phyloP scores from a whole-genome alignment of 2,888 invertebrate species.

The Drosophila demipolita region DNA sequence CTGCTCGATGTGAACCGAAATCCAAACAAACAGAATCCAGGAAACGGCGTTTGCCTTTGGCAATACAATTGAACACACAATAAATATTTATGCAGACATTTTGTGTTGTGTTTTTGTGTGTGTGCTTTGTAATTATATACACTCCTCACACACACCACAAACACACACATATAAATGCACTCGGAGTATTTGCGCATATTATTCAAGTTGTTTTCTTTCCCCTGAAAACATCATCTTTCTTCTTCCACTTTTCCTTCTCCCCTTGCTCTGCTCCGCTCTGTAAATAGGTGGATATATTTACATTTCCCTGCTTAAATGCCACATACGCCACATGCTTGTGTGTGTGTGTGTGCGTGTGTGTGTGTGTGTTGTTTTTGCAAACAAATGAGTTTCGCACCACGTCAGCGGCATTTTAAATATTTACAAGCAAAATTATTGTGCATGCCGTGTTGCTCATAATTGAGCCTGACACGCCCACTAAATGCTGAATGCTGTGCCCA shows the following conservation, averaged over 20 bases:
- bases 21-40: constrained; percentile 22
- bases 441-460: constrained; percentile 41
- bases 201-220: constrained; percentile 66
- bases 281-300: constrained; percentile 65
- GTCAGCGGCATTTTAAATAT: constrained; percentile 62
- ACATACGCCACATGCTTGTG: not conserved
- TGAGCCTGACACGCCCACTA: constrained; percentile 50
- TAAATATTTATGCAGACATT: constrained; percentile 73
- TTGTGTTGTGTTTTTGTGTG: constrained; percentile 38
- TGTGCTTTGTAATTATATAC: constrained; percentile 66
- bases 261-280: not conserved
- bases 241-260: constrained; percentile 11
- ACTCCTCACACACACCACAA: constrained; percentile 20
- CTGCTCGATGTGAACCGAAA: constrained; percentile 17
- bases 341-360: constrained; percentile 11
- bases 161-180: not conserved
- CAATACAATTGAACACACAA: constrained; percentile 67
- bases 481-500: constrained; percentile 45
- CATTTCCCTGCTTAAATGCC: constrained; percentile 48
- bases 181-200: constrained; percentile 57
- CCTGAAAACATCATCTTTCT: constrained; percentile 18
- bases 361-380: constrained; percentile 57
- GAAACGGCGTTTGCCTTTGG: constrained; percentile 38
- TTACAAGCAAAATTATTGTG: constrained; percentile 72
- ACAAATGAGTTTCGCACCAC: constrained; percentile 61